A percentile compares a stretch with the other conserved stretches of the same genome.
phyloP scores from a whole-genome alignment of 2,888 invertebrate genomes.

The Ecliptopera silaceata region DNA sequence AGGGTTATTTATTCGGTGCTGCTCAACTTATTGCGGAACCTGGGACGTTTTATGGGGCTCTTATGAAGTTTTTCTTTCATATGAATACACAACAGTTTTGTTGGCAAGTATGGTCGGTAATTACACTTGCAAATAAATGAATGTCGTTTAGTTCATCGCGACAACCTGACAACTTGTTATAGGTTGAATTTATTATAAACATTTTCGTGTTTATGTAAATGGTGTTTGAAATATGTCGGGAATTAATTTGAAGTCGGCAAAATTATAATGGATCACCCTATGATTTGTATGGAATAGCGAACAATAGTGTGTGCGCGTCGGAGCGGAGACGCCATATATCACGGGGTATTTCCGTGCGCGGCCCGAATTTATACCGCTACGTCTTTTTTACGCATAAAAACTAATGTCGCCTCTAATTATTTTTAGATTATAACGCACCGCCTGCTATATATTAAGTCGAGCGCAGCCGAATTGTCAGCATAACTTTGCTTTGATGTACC shows the following conservation, averaged over 20 bases:
- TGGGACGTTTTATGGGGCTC: constrained; percentile 61
- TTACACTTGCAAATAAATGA: constrained; percentile 53
- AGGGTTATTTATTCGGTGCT: constrained; percentile 57
- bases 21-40: constrained; percentile 58
- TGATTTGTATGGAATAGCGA: constrained; percentile 54
- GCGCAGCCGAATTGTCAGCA: constrained; percentile 80
- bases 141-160: constrained; percentile 36
- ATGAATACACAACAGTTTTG: constrained; percentile 60
- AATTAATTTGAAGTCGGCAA: constrained; percentile 21
- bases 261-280: constrained; percentile 56
- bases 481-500: constrained; percentile 81
- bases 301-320: constrained; percentile 66
- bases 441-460: constrained; percentile 78
- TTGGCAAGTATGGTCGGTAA: constrained; percentile 45
- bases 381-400: constrained; percentile 82
- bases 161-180: constrained; percentile 33
- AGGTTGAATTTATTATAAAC: constrained; percentile 34
- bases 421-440: constrained; percentile 82
- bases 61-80: constrained; percentile 64
- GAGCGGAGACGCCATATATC: constrained; percentile 71
- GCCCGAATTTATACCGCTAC: constrained; percentile 62
- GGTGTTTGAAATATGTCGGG: constrained; percentile 27
- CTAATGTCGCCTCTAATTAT: constrained; percentile 82
- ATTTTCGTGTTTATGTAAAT: constrained; percentile 27
- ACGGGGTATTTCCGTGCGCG: constrained; percentile 75